These are phyloP conservation scores for Rhinogobio ventralis DNA, from an alignment of 2,797 vertebrate genomes.

Conservation along the genomic window DNA sequence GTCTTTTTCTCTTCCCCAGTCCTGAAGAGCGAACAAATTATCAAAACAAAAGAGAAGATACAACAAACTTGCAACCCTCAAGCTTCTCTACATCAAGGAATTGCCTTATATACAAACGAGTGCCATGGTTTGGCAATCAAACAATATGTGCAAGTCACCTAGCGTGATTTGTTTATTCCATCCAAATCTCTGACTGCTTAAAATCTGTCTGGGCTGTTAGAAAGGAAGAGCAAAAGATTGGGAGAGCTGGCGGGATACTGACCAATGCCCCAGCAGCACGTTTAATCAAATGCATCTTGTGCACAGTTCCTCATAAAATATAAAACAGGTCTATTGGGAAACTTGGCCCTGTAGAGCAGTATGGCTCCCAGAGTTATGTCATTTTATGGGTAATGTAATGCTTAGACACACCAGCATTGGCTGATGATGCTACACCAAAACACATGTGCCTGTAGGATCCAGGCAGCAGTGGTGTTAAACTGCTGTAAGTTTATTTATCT, in stretches of 20 bases:
- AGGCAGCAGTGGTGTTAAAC: constrained; percentile 5
- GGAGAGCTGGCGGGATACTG: neutral
- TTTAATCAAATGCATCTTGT: constrained; percentile 42
- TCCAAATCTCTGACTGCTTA: neutral
- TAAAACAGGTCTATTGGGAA: constrained; percentile 36
- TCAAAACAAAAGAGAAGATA: neutral
- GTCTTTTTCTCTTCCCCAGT: neutral
- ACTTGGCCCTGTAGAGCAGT: constrained; percentile 16
- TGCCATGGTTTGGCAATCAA: constrained; percentile 2
- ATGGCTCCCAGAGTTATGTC: constrained; percentile 14
- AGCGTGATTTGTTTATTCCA: neutral
- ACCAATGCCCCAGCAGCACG: neutral
- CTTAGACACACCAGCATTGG: constrained; percentile 13
- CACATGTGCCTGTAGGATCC: constrained; percentile 12
- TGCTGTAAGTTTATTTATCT: neutral
- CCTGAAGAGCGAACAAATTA: neutral
- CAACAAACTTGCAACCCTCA: neutral
- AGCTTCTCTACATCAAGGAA: neutral
- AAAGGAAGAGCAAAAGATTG: neutral
- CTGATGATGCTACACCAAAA: constrained; percentile 6
- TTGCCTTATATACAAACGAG: neutral
- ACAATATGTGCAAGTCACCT: neutral
- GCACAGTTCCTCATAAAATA: constrained; percentile 20
- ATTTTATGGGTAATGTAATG: constrained; percentile 31
- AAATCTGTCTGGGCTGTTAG: neutral